Evolutionary conservation across 2,888 invertebrate genomes (phyloP), one percentile per base, ranked within the genome.

Genomic region (Rhorus exstirpatorius): DNA sequence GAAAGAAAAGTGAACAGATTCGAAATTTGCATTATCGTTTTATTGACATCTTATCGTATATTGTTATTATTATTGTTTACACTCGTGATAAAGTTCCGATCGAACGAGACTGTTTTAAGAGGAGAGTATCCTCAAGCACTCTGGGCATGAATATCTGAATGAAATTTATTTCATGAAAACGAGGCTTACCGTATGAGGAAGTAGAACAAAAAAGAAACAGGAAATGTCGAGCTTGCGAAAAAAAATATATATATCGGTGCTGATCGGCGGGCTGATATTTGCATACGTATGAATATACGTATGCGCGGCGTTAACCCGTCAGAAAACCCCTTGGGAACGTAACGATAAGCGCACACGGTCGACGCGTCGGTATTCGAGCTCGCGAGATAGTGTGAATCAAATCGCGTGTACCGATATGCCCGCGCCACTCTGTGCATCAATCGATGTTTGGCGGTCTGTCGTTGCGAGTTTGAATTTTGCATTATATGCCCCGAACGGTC

Each of bases 341-440:
- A 26, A 31, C n/a, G 76, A 76, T 76, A 76, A 76, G 60, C 46
- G 10, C 38, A n/a, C n/a, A n/a, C n/a, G 3, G 46, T n/a, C 61
- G 53, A 26, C 61, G 38, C 35, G 14, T 3, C 24, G 26, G n/a
- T 68, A 26, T 60, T 55, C 19, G 12, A 46, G 44, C 44, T 68
- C 51, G 10, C 51, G 44, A 61, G 26, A 60, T 21, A 72, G 19
- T 10, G 31, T 21, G n/a, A 55, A 76, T 21, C 17, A 35, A 26
- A n/a, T n/a, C n/a, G n/a, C n/a, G n/a, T 17, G 31, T 14, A 46
- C 46, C 31, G 46, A 65, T 31, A 31, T 12, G 46, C 49, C 65
- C 21, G 14, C 44, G 7, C 8, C 17, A 41, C 26, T 14, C 7
- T 4, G 44, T 24, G 44, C 35, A 31, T 12, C 46, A 60, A 70